These are phyloP conservation scores for Lithophane semibrunnea DNA, from an alignment of 2,888 invertebrate species.

Conservation along the genomic window DNA sequence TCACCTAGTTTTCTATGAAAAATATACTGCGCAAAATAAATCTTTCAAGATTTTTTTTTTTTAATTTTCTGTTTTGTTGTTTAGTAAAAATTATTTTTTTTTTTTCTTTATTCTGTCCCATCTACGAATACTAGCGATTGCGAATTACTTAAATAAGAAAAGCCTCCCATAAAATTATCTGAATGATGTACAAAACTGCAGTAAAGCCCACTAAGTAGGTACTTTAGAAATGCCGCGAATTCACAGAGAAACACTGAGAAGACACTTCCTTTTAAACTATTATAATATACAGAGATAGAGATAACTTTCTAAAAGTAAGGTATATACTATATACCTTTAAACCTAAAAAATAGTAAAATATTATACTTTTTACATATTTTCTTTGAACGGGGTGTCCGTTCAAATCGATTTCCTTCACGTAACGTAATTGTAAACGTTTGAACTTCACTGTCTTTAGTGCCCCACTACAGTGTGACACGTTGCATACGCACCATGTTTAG, in stretches of 20 bases:
- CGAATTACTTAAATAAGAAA: background rate
- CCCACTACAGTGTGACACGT: constrained; percentile 19
- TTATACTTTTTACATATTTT: no score
- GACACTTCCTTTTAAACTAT: background rate
- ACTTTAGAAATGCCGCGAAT: background rate
- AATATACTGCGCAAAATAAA: background rate
- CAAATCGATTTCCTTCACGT: constrained; percentile 15
- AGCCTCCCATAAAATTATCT: no score
- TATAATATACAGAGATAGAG: background rate
- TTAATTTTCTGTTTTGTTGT: background rate
- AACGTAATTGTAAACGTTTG: constrained; percentile 29
- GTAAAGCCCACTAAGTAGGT: background rate
- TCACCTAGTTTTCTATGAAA: background rate
- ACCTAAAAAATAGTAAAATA: no score
- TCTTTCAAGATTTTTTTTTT: no score
- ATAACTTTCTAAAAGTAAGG: background rate
- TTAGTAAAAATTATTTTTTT: background rate
- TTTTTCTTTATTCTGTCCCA: no score
- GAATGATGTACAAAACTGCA: no score
- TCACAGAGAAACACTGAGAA: background rate
- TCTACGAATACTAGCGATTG: no score
- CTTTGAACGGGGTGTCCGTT: no score
- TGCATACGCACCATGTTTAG: constrained; percentile 49
- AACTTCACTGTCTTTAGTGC: constrained; percentile 26
- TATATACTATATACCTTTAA: no score